Base-by-base conservation (phyloP, 1,140 invertebrate genomes). In the Metopolophium dirhodum region DNA sequence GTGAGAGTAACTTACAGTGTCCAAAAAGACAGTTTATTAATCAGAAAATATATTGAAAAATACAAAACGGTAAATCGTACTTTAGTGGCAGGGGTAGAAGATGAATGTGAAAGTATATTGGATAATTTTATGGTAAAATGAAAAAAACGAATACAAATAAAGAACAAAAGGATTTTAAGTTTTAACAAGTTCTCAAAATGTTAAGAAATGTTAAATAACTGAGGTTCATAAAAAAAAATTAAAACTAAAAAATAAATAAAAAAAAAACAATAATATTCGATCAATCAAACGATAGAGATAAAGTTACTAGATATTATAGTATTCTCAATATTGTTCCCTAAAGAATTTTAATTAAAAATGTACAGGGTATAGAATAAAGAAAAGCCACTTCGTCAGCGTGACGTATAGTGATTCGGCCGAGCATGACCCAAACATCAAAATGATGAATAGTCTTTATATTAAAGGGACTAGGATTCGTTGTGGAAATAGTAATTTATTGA, bases 401-500 rank as follows among this genome's bases (percentile, higher is more conserved):
- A 91, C 61, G 90, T 91, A 91, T 91, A 77, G 61, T 77, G 90
- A 91, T 82, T 91, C 90, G 68, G 61, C 37, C 57, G 45, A 91
- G 90, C 57, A 91, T 91, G 61, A 91, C 90, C 90, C 41, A 35
- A 91, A 91, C 90, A 91, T 91, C 90, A 77, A 91, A 91, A 91
- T 91, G 90, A 91, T 77, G 90, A 91, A 91, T 91, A 91, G 90
- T 91, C 90, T 91, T 91, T 91, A 49, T 77, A 77, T 91, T 77
- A 91, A 82, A 91, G 45, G 90, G 37, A 82, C 90, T 91, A 91
- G 88, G 90, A 91, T 91, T 91, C 90, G 61, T 91, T 82, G 54
- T 77, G 26, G 68, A 91, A 91, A 91, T 91, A 91, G 90, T 91
- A 91, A 91, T 91, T 91, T 91, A 91, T 91, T 91, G 90, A 77